Evolutionary conservation across 2,888 invertebrate species (phyloP).

Genomic region (Caenorhabditis sp.): DNA sequence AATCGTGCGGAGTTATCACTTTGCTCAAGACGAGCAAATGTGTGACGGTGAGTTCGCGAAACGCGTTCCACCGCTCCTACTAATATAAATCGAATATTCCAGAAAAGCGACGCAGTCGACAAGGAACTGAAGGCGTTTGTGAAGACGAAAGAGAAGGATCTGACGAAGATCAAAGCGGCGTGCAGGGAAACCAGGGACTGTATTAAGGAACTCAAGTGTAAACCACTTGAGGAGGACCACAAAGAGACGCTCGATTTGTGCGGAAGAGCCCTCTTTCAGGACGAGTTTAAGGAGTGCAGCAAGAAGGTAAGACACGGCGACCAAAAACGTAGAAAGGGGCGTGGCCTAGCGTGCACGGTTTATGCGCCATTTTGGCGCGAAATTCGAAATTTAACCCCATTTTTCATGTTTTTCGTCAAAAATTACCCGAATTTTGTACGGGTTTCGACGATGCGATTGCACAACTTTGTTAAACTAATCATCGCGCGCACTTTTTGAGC

Average conservation of each 20-base stretch:
- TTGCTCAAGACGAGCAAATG: constrained; percentile 30
- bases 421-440: too few relatives aligned
- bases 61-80: neutral
- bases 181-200: constrained; percentile 45
- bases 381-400: too few relatives aligned
- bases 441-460: too few relatives aligned
- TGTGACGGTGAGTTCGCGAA: constrained; percentile 27
- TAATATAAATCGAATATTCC: neutral
- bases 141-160: constrained; percentile 36
- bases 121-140: constrained; percentile 36
- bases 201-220: constrained; percentile 47
- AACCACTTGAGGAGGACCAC: constrained; percentile 40
- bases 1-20: constrained; percentile 43
- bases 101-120: constrained; percentile 40
- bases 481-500: too few relatives aligned
- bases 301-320: constrained; percentile 36
- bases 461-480: too few relatives aligned
- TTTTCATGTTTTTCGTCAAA: too few relatives aligned
- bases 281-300: constrained; percentile 47
- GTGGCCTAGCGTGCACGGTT: too few relatives aligned
- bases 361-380: too few relatives aligned
- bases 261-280: constrained; percentile 35
- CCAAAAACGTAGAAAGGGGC: too few relatives aligned
- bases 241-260: constrained; percentile 43
- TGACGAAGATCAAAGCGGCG: constrained; percentile 32